Evolutionary conservation across 2,888 invertebrate species (phyloP), one percentile per base, ranked within the genome.

Genomic region (Tenthredo notha): DNA sequence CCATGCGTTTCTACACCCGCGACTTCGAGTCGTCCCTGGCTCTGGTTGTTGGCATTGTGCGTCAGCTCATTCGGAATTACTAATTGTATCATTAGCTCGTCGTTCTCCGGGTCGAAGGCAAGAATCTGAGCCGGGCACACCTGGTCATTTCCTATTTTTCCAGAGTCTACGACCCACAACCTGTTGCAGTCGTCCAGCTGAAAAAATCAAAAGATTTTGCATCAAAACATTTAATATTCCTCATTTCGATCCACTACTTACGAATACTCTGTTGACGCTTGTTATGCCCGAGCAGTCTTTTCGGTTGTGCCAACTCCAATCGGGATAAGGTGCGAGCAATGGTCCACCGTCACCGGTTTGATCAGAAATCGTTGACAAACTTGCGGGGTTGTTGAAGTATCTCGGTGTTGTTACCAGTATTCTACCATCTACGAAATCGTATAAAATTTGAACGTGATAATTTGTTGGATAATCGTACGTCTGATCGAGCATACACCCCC

Each of bases 51-150:
- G 0, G 86, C 25, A 78, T 89, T 89, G 10, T 25, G 25, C 2
- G 90, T 85, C 0, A 89, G 7, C 0, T 88, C 15, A 0, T 74
- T 10, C 0, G 90, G 88, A 65, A 92, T 90, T n/a, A 15, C 67
- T 0, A 88, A 15, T 33, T 74, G 85, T 12, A 88, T 89, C 33
- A 94, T 83, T 61, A 94, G 86, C 40, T 86, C 84, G 85, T 94
- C 91, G 0, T 94, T 96, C 58, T 90, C 89, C 80, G 97, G 92
- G 92, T 97, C 96, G 89, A 97, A 97, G 0, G 96, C 95, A 0
- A 97, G 92, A 10, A 98, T 92, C 91, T 97, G 96, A 0, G 97
- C 96, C 0, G 95, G 95, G 89, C 98, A 98, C n/a, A 94, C 90
- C 88, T 95, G 94, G 0, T 90, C 87, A 0, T 95, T 94, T 0